Conservation (phyloP, 2,888 invertebrate genomes). For the Amphimallon solstitiale region DNA sequence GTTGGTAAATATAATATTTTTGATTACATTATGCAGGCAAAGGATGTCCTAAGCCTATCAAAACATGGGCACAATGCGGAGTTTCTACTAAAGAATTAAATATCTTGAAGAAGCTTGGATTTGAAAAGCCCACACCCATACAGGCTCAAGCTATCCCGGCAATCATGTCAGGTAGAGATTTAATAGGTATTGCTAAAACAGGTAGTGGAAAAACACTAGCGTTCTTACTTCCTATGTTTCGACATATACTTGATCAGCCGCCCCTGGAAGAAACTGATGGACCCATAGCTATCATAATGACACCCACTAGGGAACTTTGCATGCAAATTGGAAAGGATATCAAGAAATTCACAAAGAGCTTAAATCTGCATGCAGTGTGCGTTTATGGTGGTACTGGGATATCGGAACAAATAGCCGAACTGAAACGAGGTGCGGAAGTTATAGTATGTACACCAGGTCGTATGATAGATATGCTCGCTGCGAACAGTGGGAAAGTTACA, state of each 20-base stretch:
- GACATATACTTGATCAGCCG: constrained; percentile 95
- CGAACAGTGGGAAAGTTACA: constrained; percentile 97
- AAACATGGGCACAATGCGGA: constrained; percentile 98
- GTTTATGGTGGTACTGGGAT: constrained; percentile 99
- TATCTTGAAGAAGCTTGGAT: constrained; percentile 86
- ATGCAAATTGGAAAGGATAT: constrained; percentile 99
- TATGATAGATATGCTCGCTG: constrained; percentile 99
- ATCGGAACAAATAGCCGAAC: constrained; percentile 91
- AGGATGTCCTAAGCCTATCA: constrained; percentile 95
- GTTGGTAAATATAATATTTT: not conserved
- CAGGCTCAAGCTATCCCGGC: constrained; percentile 98
- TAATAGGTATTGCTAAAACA: constrained; percentile 99
- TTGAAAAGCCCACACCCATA: constrained; percentile 98
- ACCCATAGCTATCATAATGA: constrained; percentile 96
- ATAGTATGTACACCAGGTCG: constrained; percentile 99
- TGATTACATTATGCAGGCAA: constrained; percentile 65
- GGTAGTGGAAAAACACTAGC: constrained; percentile 99
- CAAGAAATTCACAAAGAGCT: constrained; percentile 90
- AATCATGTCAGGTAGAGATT: constrained; percentile 95
- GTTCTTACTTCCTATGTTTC: constrained; percentile 96
- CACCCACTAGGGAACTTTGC: constrained; percentile 96
- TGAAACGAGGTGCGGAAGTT: constrained; percentile 96
- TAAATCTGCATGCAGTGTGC: constrained; percentile 89
- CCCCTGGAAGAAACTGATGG: constrained; percentile 96
- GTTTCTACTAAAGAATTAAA: constrained; percentile 96